A percentile compares a stretch with the other conserved stretches of the same genome.
phyloP scores from a whole-genome alignment of 2,113 vertebrate species.

The Romanogobio albipinnatus region DNA sequence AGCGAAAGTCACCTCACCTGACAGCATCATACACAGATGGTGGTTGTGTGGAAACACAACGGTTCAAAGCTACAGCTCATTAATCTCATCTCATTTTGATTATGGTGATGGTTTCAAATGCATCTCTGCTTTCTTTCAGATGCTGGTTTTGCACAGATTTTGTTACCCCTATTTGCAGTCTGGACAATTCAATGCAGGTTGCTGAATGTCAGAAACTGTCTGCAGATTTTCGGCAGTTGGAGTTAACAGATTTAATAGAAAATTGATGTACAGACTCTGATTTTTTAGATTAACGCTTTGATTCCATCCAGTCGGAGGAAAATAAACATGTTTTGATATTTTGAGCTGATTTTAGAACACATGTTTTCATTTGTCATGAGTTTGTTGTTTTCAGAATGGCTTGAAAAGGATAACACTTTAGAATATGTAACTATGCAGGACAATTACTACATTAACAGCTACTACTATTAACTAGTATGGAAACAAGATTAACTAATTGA shows the following conservation, averaged over 20 bases:
- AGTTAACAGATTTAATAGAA: neutral
- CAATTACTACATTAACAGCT: too few relatives aligned
- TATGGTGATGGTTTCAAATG: neutral
- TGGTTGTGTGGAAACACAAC: neutral
- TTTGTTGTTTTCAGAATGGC: neutral
- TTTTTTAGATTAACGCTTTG: neutral
- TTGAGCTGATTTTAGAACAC: neutral
- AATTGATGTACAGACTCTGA: neutral
- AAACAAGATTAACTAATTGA: too few relatives aligned
- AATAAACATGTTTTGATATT: too few relatives aligned
- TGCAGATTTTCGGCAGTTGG: neutral
- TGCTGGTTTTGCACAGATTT: neutral
- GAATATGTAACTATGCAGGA: too few relatives aligned
- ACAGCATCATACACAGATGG: slow-evolving; percentile 1
- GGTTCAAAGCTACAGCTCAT: slow-evolving; percentile 32
- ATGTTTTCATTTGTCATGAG: neutral
- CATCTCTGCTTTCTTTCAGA: neutral
- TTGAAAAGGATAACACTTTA: neutral
- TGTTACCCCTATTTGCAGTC: neutral
- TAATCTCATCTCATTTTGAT: slow-evolving; percentile 35
- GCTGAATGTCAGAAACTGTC: neutral
- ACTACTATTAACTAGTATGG: too few relatives aligned
- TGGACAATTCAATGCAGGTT: neutral
- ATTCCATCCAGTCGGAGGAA: neutral
- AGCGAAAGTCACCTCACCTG: slow-evolving; percentile 19